A percentile compares a stretch with the other conserved stretches of the same genome.
Evolutionary conservation across 1,140 invertebrate genomes (phyloP).

Genomic region (Pseudoatta argentina): DNA sequence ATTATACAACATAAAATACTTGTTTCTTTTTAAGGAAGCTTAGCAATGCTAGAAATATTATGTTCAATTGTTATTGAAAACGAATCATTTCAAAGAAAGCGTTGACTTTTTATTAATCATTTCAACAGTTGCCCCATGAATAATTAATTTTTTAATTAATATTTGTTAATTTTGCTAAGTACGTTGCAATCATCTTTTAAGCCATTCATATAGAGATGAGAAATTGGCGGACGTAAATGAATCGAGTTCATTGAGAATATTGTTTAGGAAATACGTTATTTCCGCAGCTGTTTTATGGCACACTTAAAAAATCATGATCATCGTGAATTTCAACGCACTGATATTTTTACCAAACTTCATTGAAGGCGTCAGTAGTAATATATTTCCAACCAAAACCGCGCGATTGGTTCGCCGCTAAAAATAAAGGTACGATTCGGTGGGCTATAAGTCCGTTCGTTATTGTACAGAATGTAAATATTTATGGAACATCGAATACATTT

Average conservation of each 20-base stretch:
- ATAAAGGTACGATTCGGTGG: slow-evolving; percentile 64
- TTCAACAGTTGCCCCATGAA: background rate
- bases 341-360: slow-evolving; percentile 51
- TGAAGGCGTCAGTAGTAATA: slow-evolving; percentile 45
- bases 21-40: background rate
- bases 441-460: slow-evolving; percentile 59
- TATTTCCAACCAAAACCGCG: slow-evolving; percentile 6
- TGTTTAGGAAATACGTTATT: slow-evolving; percentile 3
- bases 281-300: background rate
- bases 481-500: slow-evolving; percentile 62
- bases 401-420: slow-evolving; percentile 70
- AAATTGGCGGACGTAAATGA: background rate
- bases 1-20: background rate
- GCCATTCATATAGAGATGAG: background rate
- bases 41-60: background rate
- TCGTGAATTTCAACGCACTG: slow-evolving; percentile 33
- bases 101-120: background rate
- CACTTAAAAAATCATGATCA: slow-evolving; percentile 33
- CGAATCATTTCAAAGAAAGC: background rate
- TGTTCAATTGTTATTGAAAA: background rate
- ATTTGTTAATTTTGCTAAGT: background rate
- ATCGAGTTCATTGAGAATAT: slow-evolving; percentile 11
- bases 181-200: background rate
- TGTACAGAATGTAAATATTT: slow-evolving; percentile 67
- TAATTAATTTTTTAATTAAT: background rate